Conservation (phyloP, 1,140 invertebrate genomes). For the Babylonia areolata region DNA sequence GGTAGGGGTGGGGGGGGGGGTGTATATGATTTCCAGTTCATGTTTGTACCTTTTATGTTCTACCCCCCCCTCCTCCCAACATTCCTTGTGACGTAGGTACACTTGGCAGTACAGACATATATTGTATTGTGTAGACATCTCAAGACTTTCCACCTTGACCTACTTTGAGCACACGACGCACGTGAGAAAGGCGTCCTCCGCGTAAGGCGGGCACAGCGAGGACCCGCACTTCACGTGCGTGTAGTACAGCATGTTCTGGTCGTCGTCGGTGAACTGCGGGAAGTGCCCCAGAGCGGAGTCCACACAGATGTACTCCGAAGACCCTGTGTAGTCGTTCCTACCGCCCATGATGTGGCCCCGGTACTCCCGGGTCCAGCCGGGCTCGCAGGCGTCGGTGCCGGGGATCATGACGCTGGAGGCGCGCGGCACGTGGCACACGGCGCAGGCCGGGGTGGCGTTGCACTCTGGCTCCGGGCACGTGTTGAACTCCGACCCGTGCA, state of each 20-base stretch:
- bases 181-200: not conserved
- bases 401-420: slow-evolving; percentile 52
- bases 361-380: slow-evolving; percentile 56
- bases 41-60: too few relatives aligned
- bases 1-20: too few relatives aligned
- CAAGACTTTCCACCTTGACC: too few relatives aligned
- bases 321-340: not conserved
- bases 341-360: slow-evolving; percentile 50
- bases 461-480: not conserved
- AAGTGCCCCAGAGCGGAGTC: slow-evolving; percentile 12
- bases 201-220: not conserved
- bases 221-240: not conserved
- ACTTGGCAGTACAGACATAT: too few relatives aligned
- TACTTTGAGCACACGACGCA: slow-evolving; percentile 43
- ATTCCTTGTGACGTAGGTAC: too few relatives aligned
- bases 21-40: too few relatives aligned
- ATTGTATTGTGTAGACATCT: too few relatives aligned
- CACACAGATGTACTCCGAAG: slow-evolving; percentile 45
- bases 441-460: slow-evolving; percentile 37
- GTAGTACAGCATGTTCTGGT: too few relatives aligned
- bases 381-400: slow-evolving; percentile 44
- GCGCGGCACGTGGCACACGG: slow-evolving; percentile 40
- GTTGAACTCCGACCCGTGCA: not conserved
- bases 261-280: too few relatives aligned
- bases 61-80: too few relatives aligned